Conservation (phyloP, 2,888 invertebrate genomes). For the Trachelus stipa region DNA sequence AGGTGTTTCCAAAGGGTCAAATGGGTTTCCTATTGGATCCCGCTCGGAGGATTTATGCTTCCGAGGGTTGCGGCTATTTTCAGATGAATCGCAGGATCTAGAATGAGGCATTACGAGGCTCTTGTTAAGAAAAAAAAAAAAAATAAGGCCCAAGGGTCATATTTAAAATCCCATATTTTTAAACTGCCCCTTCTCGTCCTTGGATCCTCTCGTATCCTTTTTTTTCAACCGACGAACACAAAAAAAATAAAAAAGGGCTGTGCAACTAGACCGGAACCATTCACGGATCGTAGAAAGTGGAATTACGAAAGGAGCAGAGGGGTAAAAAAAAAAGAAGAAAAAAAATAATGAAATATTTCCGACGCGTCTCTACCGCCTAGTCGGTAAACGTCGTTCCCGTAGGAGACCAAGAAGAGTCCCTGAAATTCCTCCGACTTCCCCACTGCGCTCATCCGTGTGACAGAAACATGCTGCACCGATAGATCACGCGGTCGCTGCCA, state of each 20-base stretch:
- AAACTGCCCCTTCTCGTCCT: neutral
- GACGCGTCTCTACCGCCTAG: neutral
- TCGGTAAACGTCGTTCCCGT: neutral
- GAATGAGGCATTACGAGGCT: neutral
- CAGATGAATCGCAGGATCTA: neutral
- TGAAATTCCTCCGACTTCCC: constrained; percentile 16
- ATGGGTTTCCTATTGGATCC: constrained; percentile 35
- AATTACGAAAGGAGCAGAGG: neutral
- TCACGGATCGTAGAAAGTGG: neutral
- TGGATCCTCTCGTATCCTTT: neutral
- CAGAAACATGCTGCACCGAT: constrained; percentile 39
- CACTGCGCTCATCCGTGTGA: constrained; percentile 36
- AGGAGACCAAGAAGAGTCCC: constrained; percentile 4
- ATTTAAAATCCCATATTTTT: neutral
- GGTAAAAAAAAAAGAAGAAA: neutral
- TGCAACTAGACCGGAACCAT: neutral
- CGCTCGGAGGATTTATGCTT: constrained; percentile 39
- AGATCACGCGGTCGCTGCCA: constrained; percentile 30
- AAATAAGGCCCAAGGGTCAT: neutral
- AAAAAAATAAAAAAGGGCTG: neutral
- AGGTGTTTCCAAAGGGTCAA: constrained; percentile 33
- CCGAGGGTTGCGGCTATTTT: constrained; percentile 28
- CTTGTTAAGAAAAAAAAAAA: neutral
- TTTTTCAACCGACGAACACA: neutral
- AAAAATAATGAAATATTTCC: constrained; percentile 13